Evolutionary conservation across 2,888 invertebrate genomes (phyloP), one percentile per base, ranked within the genome.

Genomic region (Melanophora roralis): DNA sequence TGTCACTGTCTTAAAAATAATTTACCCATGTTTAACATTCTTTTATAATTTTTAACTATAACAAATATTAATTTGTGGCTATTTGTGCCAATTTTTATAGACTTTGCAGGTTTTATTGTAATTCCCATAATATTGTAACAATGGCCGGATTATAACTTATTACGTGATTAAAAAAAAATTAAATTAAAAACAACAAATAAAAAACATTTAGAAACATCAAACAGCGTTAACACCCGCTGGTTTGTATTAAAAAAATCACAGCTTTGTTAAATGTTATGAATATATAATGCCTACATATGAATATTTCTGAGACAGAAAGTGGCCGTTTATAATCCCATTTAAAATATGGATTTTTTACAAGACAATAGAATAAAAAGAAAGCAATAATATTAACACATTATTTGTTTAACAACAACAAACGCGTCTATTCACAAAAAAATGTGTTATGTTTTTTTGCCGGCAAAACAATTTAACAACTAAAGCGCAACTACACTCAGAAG

Each of bases 61-160:
- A 27, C 6, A 27, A 27, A 27, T 27, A n/a, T 27, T 27, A 27
- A 27, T 1, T 11, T 12, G 7, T 16, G 27, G 0, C 12, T 34
- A 14, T 65, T 65, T 57, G 45, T 47, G 68, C 57, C 45, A 36
- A n/a, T 40, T 19, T 32, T 69, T 23, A 32, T 49, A 57, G 4
- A 8, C 47, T 12, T 47, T 57, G 27, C 27, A 23, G 12, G 27
- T 47, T 69, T 76, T 69, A 76, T 64, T 49, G 47, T 45, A 40
- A 69, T 47, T 57, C 62, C 69, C 9, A 59, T 7, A 68, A 53
- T 51, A 60, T 19, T 68, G 60, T 68, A 67, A 75, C 62, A 71
- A 67, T n/a, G 14, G 67, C 43, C 49, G 19, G 57, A 65, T 64
- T 57, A 32, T 77, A 69, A 77, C 49, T 77, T 77, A 77, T 65